phyloP scores from a whole-genome alignment of 2,888 invertebrate genomes.

The Hemistola chrysoprasaria region DNA sequence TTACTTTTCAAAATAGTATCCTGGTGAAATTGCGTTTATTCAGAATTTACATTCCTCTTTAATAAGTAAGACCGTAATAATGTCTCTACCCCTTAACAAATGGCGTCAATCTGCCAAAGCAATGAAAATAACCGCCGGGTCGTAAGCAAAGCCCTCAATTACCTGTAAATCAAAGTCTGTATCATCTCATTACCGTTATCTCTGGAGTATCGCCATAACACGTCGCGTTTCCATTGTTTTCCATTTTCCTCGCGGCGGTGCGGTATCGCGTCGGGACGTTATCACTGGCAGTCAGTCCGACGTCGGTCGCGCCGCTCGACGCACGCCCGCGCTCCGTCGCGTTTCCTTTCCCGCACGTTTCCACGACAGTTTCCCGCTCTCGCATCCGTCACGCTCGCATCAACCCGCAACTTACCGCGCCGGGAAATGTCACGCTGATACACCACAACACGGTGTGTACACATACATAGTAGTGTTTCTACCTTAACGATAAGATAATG shows the following conservation, averaged over 20 bases:
- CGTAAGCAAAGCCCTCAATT: slow-evolving; percentile 24
- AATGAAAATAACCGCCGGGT: slow-evolving; percentile 22
- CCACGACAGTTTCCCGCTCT: slow-evolving; percentile 53
- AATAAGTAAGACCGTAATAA: too few relatives aligned
- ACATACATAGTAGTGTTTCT: slow-evolving; percentile 41
- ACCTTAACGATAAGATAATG: slow-evolving; percentile 67
- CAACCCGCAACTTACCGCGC: slow-evolving; percentile 38
- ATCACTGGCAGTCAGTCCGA: slow-evolving; percentile 67
- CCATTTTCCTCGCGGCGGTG: slow-evolving; percentile 58
- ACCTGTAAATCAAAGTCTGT: slow-evolving; percentile 32
- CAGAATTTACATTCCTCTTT: too few relatives aligned
- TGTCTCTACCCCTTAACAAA: neutral
- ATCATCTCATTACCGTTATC: slow-evolving; percentile 49
- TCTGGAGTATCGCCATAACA: slow-evolving; percentile 46
- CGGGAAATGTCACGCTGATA: slow-evolving; percentile 67
- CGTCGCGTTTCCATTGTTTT: slow-evolving; percentile 69
- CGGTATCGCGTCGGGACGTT: slow-evolving; percentile 55
- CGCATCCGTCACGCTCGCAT: slow-evolving; percentile 40
- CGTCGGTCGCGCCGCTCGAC: slow-evolving; percentile 51
- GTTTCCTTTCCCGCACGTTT: slow-evolving; percentile 47
- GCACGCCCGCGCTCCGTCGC: slow-evolving; percentile 52
- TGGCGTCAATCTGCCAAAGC: slow-evolving; percentile 5
- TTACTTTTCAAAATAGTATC: too few relatives aligned
- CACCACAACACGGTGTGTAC: slow-evolving; percentile 63
- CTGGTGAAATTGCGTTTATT: too few relatives aligned